Base-by-base conservation (phyloP, 1,140 invertebrate species). In the Heliothis subflexa region DNA sequence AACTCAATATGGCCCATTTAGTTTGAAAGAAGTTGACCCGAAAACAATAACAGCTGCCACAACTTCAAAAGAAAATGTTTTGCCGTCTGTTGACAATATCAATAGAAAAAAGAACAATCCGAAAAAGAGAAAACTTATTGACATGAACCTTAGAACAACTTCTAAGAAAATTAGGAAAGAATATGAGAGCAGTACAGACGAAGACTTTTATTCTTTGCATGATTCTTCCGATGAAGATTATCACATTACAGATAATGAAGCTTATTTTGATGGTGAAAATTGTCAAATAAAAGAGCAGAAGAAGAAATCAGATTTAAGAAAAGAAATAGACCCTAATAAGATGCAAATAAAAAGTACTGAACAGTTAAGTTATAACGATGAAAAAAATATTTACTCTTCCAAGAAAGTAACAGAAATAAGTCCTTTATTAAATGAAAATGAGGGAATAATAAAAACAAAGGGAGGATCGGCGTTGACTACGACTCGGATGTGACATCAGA, bases 231-330 rank as follows among this genome's bases (percentile, higher is more conserved):
- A 55, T 21, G 54, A 55, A 5, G 54, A 55, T 16, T 21, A 55
- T 55, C 54, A 55, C 16, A 54, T 54, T 54, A 54, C 52, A 54
- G n/a, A 54, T 54, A 16, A 54, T 4, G 52, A 54, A 54, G 16
- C 16, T 54, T 16, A 54, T 16, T 4, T 16, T 54, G 52, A 54
- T 3, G 52, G 9, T 54, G 1, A 3, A 16, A 16, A 10, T 55
- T 55, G 21, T 18, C 4, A 18, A 21, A 55, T 55, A 10, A 55
- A 55, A 55, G 54, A 55, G 16, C 50, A 54, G 50, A 54, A 54
- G 52, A 54, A 54, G 52, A n/a, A n/a, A n/a, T n/a, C n/a, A n/a
- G n/a, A n/a, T n/a, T n/a, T n/a, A n/a, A n/a, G n/a, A 54, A 9
- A 55, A 21, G 21, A 55, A 55, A 18, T n/a, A 10, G 54, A 10